Percentiles rank a stretch among this genome's conserved stretches.
Evolutionary conservation across 2,113 vertebrate species (phyloP).

Genomic region (Ardeotis arabs): DNA sequence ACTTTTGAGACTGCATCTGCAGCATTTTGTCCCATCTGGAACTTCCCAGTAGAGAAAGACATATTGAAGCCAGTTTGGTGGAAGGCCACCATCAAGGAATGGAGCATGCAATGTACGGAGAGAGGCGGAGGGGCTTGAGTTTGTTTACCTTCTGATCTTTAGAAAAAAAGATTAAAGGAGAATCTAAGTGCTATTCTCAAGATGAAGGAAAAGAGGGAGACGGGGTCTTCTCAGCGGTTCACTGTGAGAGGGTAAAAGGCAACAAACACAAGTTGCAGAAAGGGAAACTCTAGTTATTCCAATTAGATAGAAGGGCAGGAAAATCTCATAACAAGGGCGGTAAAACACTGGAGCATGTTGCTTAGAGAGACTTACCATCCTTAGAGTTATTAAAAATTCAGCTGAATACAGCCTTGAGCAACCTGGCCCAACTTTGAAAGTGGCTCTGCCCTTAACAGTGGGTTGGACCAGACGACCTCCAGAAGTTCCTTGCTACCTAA

Average conservation of each 20-base stretch:
- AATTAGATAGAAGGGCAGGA: background rate
- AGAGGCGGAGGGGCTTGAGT: no score
- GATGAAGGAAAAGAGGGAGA: no score
- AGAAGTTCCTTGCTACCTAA: background rate
- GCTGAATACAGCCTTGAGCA: background rate
- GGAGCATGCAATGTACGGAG: rapidly evolving
- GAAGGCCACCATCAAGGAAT: background rate
- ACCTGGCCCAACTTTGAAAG: background rate
- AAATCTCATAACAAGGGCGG: background rate
- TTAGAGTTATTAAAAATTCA: background rate
- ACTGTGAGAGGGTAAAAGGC: background rate
- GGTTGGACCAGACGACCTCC: background rate
- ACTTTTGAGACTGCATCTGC: background rate
- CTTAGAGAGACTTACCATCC: background rate
- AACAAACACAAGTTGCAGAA: background rate
- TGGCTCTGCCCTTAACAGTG: background rate
- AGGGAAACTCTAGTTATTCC: background rate
- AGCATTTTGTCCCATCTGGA: background rate
- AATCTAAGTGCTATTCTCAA: no score
- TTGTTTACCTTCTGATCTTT: no score
- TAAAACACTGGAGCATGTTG: background rate
- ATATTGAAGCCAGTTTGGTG: background rate
- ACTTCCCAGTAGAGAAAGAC: background rate
- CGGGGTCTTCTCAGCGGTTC: background rate
- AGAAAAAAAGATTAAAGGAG: no score